These are phyloP conservation scores for Heliconius congener DNA, from an alignment of 1,140 invertebrate species.

Conservation along the genomic window DNA sequence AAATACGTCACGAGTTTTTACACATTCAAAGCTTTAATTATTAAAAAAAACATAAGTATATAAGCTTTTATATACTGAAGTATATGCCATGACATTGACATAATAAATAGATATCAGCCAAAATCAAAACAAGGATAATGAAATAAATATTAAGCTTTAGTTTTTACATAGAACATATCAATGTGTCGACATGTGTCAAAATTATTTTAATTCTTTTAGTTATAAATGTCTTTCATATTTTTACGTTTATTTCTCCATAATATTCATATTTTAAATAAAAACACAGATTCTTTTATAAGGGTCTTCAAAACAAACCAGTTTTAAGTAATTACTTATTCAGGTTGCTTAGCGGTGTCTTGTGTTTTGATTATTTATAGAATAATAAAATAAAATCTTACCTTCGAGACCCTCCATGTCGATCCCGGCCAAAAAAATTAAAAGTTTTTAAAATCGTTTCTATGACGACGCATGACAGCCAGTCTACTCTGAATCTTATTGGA, in stretches of 20 bases:
- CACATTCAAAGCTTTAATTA: too few species aligned
- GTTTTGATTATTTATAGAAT: conserved; percentile 26
- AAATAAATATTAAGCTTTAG: not conserved
- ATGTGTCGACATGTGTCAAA: not conserved
- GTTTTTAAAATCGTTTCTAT: conserved; percentile 79
- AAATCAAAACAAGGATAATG: conserved; percentile 13
- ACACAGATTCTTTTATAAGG: conserved; percentile 35
- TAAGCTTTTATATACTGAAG: not conserved
- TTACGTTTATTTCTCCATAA: not conserved
- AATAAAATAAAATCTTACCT: conserved; percentile 62
- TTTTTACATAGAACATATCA: not conserved
- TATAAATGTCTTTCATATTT: not conserved
- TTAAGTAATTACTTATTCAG: not conserved
- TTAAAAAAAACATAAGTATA: not conserved
- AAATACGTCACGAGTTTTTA: too few species aligned
- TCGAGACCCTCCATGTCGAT: conserved; percentile 75
- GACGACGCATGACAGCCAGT: conserved; percentile 77
- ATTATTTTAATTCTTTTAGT: not conserved
- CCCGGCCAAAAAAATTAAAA: conserved; percentile 74
- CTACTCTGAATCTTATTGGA: conserved; percentile 58
- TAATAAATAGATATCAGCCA: not conserved
- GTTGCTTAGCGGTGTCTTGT: not conserved
- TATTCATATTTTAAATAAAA: not conserved
- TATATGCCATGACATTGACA: conserved; percentile 6
- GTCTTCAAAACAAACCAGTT: conserved; percentile 57